Base-by-base conservation (phyloP, 2,113 vertebrate genomes). In the Sphyrna mokarran region DNA sequence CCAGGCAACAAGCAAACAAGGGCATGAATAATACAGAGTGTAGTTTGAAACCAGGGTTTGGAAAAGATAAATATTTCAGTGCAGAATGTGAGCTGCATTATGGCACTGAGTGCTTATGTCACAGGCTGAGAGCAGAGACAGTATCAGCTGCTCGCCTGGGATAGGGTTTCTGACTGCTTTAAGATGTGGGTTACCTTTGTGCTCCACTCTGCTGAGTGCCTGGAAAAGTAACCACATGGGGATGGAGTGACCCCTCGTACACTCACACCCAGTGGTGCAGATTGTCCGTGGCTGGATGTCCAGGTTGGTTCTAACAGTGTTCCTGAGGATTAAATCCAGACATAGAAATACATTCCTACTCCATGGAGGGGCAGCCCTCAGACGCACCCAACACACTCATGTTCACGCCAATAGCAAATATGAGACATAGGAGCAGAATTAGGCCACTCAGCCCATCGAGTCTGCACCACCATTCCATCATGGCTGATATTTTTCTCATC, bases 31-130 rank as follows among this genome's bases (percentile, higher is more conserved):
- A 93, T 96, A 76, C 33, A 78, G 40, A 7, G 8, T 66, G 58
- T 86, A 85, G 78, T 9, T n/a, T 93, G 48, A 96, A 96, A 90
- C 54, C 20, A 83, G 91, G 95, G 58, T 69, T 26, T 22, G 58
- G 95, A 48, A 63, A 93, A 63, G 70, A 94, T 96, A 91, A 61
- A 95, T 95, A 95, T 95, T 95, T 89, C 69, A 85, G 29, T 0
- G 95, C 6, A 10, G 8, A 37, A 18, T n/a, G 29, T 93, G 70
- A 26, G 93, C 58, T 9, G 54, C 2, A 93, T 37, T 37, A 37
- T 70, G 18, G 66, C 11, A 69, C 26, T 80, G 22, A 0, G 58
- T 22, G 40, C 54, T 76, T 78, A 33, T 80, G 33, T 94, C 89
- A 94, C n/a, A 83, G 90, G 91, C 33, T 61, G 29, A 78, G 69